These are phyloP conservation scores for Drosophila siamana DNA, from an alignment of 2,888 invertebrate species.

Conservation along the genomic window DNA sequence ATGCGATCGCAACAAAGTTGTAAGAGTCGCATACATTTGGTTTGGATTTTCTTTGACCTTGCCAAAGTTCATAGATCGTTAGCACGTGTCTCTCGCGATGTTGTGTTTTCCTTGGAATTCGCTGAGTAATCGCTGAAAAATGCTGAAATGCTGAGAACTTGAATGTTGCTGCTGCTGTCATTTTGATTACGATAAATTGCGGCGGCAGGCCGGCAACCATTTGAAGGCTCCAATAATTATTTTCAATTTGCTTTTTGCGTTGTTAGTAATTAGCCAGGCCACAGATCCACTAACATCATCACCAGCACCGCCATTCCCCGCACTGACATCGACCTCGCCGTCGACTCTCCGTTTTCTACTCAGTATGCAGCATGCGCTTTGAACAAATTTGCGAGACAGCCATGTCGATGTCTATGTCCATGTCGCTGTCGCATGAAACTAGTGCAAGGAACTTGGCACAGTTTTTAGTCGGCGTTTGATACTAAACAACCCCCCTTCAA, in stretches of 20 bases:
- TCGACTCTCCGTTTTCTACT: constrained; percentile 35
- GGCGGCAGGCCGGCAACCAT: constrained; percentile 23
- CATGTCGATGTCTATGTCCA: constrained; percentile 53
- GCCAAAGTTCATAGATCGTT: constrained; percentile 60
- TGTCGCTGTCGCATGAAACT: constrained; percentile 75
- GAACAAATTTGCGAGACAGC: constrained; percentile 56
- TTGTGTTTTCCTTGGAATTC: constrained; percentile 23
- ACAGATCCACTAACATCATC: constrained; percentile 17
- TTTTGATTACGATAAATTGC: constrained; percentile 59
- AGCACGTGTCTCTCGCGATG: constrained; percentile 20
- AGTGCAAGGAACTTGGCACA: constrained; percentile 80
- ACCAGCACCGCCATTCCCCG: background rate
- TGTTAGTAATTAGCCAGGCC: constrained; percentile 69
- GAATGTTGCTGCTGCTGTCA: constrained; percentile 15
- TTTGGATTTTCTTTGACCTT: constrained; percentile 48
- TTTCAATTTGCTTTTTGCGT: constrained; percentile 65
- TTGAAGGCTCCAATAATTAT: constrained; percentile 72
- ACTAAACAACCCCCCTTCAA: constrained; percentile 38
- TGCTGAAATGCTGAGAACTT: constrained; percentile 14
- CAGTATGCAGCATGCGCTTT: constrained; percentile 44
- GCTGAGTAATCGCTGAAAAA: constrained; percentile 41
- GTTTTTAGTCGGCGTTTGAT: constrained; percentile 72
- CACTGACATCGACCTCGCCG: constrained; percentile 33
- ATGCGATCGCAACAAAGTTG: constrained; percentile 15
- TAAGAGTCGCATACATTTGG: constrained; percentile 17